Evolutionary conservation across 2,113 vertebrate species (phyloP).

Genomic region (Eurystomus gularis): DNA sequence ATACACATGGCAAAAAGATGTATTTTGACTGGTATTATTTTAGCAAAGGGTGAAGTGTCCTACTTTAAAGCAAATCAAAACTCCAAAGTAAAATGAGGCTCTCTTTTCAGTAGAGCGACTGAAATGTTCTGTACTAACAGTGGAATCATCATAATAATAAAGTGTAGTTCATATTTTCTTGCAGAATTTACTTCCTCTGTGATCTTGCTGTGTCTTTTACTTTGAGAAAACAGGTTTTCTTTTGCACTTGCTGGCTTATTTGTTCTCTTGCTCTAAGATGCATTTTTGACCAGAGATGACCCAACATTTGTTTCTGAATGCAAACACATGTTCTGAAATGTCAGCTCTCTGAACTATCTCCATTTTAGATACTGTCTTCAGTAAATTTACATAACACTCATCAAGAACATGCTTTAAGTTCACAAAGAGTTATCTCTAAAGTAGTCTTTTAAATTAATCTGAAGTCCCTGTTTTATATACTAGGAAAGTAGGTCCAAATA

Average conservation of each 20-base stretch:
- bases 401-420: background rate
- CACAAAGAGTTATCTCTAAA: background rate
- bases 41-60: background rate
- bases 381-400: background rate
- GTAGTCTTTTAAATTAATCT: background rate
- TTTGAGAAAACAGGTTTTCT: background rate
- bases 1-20: background rate
- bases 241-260: background rate
- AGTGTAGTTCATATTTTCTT: background rate
- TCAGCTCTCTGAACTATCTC: background rate
- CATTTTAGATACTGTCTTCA: background rate
- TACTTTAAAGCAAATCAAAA: constrained; percentile 1
- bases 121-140: background rate
- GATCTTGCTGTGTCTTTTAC: background rate
- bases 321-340: background rate
- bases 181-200: background rate
- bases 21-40: background rate
- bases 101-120: background rate
- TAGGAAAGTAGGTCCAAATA: background rate
- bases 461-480: background rate
- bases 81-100: background rate
- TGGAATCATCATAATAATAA: background rate
- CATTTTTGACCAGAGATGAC: background rate
- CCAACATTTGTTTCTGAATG: background rate
- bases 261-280: background rate